Conservation (phyloP, 2,888 invertebrate species). For the Ecliptopera silaceata region DNA sequence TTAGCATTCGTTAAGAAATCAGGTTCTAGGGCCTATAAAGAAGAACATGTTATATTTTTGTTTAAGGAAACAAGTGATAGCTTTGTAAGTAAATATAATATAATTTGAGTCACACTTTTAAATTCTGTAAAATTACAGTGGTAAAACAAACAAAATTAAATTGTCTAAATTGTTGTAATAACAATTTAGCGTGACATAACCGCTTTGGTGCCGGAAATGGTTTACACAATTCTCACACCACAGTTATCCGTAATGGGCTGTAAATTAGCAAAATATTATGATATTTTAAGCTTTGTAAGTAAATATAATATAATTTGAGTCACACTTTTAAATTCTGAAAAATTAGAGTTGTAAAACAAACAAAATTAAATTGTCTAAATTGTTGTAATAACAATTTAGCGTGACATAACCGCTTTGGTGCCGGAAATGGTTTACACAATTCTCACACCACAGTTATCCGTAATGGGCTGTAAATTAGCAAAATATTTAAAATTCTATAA, state of each 20-base stretch:
- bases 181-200: conserved; percentile 37
- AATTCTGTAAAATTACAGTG: too few relatives aligned
- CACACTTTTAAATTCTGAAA: too few relatives aligned
- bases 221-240: conserved; percentile 34
- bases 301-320: too few relatives aligned
- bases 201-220: not conserved
- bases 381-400: conserved; percentile 34
- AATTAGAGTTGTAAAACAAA: not conserved
- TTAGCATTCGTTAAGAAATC: too few relatives aligned
- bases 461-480: not conserved
- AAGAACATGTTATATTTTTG: too few relatives aligned
- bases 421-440: conserved; percentile 31
- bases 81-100: too few relatives aligned
- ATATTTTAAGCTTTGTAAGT: too few relatives aligned
- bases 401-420: conserved; percentile 33
- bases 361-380: not conserved
- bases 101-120: too few relatives aligned
- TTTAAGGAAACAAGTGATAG: too few relatives aligned
- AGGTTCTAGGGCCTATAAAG: too few relatives aligned
- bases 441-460: conserved; percentile 28
- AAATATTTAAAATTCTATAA: not conserved
- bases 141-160: too few relatives aligned
- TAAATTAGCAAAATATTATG: too few relatives aligned
- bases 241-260: conserved; percentile 1
- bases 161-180: conserved; percentile 26